These are phyloP conservation scores for Odontesthes bonariensis DNA, from an alignment of 2,113 vertebrate genomes.

Conservation along the genomic window DNA sequence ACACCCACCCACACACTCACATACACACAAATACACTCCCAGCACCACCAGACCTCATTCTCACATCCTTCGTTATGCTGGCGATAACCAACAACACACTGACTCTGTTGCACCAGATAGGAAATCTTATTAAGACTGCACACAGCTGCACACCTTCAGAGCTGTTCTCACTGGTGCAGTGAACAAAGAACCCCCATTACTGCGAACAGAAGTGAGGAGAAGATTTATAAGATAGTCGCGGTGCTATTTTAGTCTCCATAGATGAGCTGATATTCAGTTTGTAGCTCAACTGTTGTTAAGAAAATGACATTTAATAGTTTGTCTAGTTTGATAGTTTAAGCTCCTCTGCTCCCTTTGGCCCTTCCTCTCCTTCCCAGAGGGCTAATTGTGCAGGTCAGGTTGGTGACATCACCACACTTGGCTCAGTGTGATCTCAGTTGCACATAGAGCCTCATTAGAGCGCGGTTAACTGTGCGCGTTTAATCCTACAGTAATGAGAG, in stretches of 20 bases:
- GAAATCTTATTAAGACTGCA: conserved; percentile 60
- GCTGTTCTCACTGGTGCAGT: conserved; percentile 39
- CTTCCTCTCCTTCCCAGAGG: background rate
- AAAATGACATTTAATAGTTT: conserved; percentile 8
- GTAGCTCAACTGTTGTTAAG: conserved; percentile 4
- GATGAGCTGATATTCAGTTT: background rate
- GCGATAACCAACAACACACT: conserved; percentile 54
- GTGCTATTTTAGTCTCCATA: background rate
- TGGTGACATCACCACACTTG: conserved; percentile 47
- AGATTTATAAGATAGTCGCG: background rate
- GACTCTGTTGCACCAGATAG: conserved; percentile 44
- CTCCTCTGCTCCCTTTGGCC: conserved; percentile 5
- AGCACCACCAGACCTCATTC: conserved; percentile 35
- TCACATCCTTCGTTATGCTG: conserved; percentile 49
- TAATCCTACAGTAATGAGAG: conserved; percentile 53
- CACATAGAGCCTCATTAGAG: conserved; percentile 71
- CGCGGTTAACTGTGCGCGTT: conserved; percentile 29
- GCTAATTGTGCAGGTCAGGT: conserved; percentile 67
- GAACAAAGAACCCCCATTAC: conserved; percentile 30
- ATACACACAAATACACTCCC: conserved; percentile 1
- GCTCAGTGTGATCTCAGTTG: conserved; percentile 63
- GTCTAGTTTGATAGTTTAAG: background rate
- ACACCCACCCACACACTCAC: background rate
- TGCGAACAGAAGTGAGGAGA: background rate
- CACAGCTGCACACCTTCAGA: conserved; percentile 29